phyloP scores from a whole-genome alignment of 2,888 invertebrate genomes.

The Troides helena region DNA sequence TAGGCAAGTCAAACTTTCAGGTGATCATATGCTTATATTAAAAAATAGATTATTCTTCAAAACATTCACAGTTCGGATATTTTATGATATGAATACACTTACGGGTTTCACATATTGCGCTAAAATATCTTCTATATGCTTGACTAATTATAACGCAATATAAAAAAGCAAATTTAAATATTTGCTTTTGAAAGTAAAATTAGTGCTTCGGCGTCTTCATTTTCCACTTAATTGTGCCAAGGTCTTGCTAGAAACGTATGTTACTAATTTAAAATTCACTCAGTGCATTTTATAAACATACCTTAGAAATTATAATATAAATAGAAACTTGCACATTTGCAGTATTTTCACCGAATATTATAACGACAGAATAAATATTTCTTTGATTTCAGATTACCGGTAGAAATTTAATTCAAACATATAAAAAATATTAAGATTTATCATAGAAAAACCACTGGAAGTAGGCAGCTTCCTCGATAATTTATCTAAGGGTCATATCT shows the following conservation, averaged over 20 bases:
- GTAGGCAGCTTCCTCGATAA: too few relatives aligned
- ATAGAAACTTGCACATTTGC: background rate
- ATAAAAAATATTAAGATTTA: too few relatives aligned
- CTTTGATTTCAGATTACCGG: too few relatives aligned
- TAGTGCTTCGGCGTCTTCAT: slow-evolving; percentile 11
- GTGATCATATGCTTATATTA: too few relatives aligned
- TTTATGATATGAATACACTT: background rate
- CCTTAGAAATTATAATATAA: background rate
- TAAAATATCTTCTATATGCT: background rate
- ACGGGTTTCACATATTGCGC: background rate
- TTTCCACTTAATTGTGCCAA: slow-evolving; percentile 16
- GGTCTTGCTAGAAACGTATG: slow-evolving; percentile 7
- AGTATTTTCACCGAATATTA: background rate
- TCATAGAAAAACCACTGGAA: too few relatives aligned
- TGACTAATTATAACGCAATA: background rate
- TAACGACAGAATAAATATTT: background rate
- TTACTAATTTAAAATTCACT: slow-evolving; percentile 14
- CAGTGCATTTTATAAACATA: slow-evolving; percentile 4
- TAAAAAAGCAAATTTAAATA: background rate
- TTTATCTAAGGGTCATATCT: too few relatives aligned
- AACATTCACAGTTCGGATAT: background rate
- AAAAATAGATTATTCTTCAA: too few relatives aligned
- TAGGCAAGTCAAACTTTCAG: too few relatives aligned
- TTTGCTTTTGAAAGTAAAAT: slow-evolving; percentile 13
- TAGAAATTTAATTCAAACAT: too few relatives aligned